Base-by-base conservation (phyloP, 2,113 vertebrate species). In the Erythrolamprus reginae region DNA sequence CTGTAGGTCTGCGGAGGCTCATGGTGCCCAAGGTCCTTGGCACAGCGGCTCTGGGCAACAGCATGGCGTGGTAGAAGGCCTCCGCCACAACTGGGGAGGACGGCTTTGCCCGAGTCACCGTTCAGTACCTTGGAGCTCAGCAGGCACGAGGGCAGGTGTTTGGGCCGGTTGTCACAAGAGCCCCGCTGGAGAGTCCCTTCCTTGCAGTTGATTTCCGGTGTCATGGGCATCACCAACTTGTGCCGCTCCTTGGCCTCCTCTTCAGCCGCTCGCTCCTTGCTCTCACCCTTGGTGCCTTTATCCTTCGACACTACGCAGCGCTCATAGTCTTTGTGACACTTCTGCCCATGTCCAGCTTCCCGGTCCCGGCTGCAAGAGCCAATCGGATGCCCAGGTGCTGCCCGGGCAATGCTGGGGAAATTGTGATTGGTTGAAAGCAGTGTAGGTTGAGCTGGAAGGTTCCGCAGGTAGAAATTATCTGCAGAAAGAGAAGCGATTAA, bases 381-480 rank as follows among this genome's bases (percentile, higher is more conserved):
- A 65, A 98, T 93, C n/a, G 98, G 96, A 94, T 98, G 98, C 42
- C 98, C 96, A 1, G 98, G 97, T 51, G 98, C 96, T 0, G 98
- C 95, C 12, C 98, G 97, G 94, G 98, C 94, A 95, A 99, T 98
- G 48, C 98, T 94, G 0, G 98, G 98, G 95, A 99, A 98, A 96
- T 96, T 96, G 92, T 98, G 99, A 96, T 98, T 97, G 94, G 98
- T 82, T 26, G 99, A 98, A 53, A 99, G 98, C 91, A 99, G 97
- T 4, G 99, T 94, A 28, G 98, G 98, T 94, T 99, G 99, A 3
- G 98, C 97, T 0, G 99, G 98, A 94, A 99, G 98, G 96, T 98
- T 98, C 94, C 98, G 97, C 94, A 99, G 98, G 96, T 99, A 99
- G 97, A 99, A 99, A 96, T 99, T 99, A 97, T 99, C 99, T 99